Conservation (phyloP, 2,113 vertebrate species). For the Neotoma lepida region DNA sequence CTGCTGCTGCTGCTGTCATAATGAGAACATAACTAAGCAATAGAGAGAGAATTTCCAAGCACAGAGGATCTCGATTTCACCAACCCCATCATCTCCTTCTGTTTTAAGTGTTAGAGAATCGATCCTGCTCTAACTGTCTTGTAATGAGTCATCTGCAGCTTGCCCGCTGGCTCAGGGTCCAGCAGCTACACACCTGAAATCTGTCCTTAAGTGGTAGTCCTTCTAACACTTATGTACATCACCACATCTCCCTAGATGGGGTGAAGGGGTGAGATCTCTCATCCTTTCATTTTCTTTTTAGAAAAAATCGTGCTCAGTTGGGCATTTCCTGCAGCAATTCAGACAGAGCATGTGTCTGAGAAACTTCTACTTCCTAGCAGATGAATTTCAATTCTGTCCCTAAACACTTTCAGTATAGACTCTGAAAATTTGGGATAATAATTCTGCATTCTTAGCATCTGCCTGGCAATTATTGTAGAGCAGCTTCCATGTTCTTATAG, state of each 20-base stretch:
- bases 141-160: too few relatives aligned
- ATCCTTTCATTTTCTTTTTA: neutral
- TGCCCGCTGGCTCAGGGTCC: neutral
- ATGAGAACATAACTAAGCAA: conserved; percentile 16
- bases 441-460: neutral
- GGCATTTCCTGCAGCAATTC: neutral
- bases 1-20: neutral
- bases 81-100: neutral
- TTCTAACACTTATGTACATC: neutral
- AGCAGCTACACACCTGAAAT: neutral
- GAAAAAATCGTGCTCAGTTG: neutral
- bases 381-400: neutral
- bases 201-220: neutral
- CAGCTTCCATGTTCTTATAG: neutral
- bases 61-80: neutral
- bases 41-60: neutral
- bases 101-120: neutral
- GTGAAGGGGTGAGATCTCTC: neutral
- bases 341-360: neutral
- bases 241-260: neutral
- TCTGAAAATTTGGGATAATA: neutral
- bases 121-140: neutral
- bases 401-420: neutral
- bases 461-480: neutral
- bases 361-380: neutral